Conservation (phyloP, 1,140 invertebrate species). For the Periplaneta americana region DNA sequence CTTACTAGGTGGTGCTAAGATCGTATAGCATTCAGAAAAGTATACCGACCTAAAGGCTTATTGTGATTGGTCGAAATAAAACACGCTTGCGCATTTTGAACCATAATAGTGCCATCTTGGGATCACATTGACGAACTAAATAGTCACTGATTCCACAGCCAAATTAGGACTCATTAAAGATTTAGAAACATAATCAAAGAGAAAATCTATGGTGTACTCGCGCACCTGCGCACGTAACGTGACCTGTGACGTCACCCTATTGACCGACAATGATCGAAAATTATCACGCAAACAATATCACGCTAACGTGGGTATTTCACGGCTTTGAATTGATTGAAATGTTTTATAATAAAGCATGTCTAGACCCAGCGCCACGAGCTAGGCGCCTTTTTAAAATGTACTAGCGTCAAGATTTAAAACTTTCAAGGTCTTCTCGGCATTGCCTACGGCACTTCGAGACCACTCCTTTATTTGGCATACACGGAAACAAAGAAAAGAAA, state of each 20-base stretch:
- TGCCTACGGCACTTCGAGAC: neutral
- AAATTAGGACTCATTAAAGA: neutral
- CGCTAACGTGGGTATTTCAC: neutral
- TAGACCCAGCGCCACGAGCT: neutral
- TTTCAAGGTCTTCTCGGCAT: neutral
- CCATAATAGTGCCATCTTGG: conserved; percentile 2
- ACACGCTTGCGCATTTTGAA: neutral
- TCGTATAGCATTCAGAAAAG: neutral
- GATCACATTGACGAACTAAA: neutral
- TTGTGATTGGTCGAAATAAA: neutral
- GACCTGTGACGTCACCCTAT: conserved; percentile 19
- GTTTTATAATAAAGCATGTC: neutral
- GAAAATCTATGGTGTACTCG: conserved; percentile 20
- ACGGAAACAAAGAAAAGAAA: neutral
- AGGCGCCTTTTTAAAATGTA: neutral
- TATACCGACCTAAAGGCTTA: neutral
- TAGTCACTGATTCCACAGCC: neutral
- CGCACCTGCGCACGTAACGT: conserved; percentile 20
- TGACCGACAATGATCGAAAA: conserved; percentile 17
- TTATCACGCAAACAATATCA: neutral
- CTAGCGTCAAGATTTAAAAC: neutral
- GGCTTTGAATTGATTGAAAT: neutral
- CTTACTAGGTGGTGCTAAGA: neutral
- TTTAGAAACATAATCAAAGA: conserved; percentile 6
- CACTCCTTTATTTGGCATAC: neutral